Evolutionary conservation across 1,140 invertebrate genomes (phyloP).

Genomic region (Bicyclus anynana): DNA sequence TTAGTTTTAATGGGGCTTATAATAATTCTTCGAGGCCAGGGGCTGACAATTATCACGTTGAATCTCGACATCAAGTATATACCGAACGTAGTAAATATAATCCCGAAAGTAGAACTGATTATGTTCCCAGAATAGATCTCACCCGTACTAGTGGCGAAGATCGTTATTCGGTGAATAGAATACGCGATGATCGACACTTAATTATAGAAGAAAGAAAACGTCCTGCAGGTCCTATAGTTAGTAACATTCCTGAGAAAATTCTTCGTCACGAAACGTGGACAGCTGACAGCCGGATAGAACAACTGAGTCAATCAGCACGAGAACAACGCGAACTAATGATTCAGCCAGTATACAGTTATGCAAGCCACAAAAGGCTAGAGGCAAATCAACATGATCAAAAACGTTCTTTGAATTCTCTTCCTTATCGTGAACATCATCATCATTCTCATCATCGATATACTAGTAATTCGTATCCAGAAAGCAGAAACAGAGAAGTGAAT

Average conservation of each 20-base stretch:
- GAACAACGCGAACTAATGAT: constrained; percentile 67
- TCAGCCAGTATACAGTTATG: constrained; percentile 65
- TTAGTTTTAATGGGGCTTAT: constrained; percentile 54
- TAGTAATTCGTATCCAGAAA: constrained; percentile 41
- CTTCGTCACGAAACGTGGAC: constrained; percentile 70
- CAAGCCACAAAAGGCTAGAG: constrained; percentile 64
- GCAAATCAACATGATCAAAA: constrained; percentile 64
- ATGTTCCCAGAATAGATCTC: constrained; percentile 72
- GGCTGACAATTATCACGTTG: constrained; percentile 44
- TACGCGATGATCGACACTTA: constrained; percentile 55
- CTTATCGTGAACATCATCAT: constrained; percentile 13
- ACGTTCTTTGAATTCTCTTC: constrained; percentile 30
- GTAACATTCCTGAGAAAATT: constrained; percentile 73
- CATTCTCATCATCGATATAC: constrained; percentile 52
- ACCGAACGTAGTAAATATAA: constrained; percentile 54
- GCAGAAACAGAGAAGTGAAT: constrained; percentile 35
- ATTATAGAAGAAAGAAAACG: constrained; percentile 70
- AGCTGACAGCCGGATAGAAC: constrained; percentile 65
- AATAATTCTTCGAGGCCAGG: constrained; percentile 37
- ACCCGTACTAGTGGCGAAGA: constrained; percentile 57
- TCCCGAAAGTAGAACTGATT: constrained; percentile 49
- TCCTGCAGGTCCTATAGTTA: constrained; percentile 52
- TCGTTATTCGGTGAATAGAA: constrained; percentile 50
- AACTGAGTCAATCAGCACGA: constrained; percentile 49
- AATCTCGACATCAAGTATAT: constrained; percentile 53